phyloP scores from a whole-genome alignment of 2,113 vertebrate genomes.

The Aegithalos caudatus region DNA sequence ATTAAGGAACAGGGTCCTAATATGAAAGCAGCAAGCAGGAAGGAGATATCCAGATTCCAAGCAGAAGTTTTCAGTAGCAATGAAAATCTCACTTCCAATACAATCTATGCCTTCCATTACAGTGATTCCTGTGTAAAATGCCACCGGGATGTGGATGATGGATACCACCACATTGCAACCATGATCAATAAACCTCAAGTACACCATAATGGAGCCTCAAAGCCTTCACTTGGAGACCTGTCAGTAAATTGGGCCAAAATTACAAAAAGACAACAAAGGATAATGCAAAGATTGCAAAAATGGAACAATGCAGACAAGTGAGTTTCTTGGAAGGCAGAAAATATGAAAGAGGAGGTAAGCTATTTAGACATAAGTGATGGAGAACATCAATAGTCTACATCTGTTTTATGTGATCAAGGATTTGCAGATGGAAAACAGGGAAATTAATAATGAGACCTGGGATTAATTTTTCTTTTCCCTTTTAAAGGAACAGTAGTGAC shows the following conservation, averaged over 20 bases:
- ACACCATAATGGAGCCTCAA: constrained; percentile 3
- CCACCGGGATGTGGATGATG: not conserved
- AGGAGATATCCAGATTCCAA: not conserved
- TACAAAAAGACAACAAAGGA: constrained; percentile 20
- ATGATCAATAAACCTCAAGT: not conserved
- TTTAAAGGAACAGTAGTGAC: not conserved
- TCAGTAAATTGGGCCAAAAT: constrained; percentile 24
- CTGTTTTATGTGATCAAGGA: not conserved
- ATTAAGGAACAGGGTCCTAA: not conserved
- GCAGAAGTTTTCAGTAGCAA: not conserved
- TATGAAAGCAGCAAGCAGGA: not conserved
- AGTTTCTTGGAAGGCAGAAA: not conserved
- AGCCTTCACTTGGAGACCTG: not conserved
- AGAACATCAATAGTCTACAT: not conserved
- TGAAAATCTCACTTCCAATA: not conserved
- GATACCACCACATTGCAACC: not conserved
- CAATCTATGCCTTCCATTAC: not conserved
- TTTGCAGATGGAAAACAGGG: not conserved
- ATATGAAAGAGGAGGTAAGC: constrained; percentile 11
- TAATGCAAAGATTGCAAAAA: not conserved
- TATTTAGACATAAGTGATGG: not conserved
- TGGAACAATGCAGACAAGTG: not conserved
- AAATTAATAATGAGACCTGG: not conserved
- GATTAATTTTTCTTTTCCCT: not conserved
- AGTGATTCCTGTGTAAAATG: not conserved